Conservation (phyloP, 2,113 vertebrate genomes). For the Lathamus discolor region DNA sequence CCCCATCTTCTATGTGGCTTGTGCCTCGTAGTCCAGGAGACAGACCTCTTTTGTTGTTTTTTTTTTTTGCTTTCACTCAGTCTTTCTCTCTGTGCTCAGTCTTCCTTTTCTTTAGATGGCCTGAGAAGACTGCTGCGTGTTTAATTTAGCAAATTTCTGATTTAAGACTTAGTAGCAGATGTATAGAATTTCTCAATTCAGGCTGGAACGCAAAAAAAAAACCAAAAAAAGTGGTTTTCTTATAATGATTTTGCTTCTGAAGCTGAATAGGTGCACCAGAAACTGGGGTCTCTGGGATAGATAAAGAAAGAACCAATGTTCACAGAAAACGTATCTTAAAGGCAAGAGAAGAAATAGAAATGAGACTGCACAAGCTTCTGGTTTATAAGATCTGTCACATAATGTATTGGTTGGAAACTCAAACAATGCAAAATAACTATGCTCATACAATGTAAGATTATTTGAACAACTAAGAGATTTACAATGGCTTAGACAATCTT, state of each 20-base stretch:
- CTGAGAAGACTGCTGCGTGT: neutral
- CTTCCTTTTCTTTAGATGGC: neutral
- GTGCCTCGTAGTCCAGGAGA: neutral
- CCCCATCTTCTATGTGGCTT: neutral
- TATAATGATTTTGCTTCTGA: neutral
- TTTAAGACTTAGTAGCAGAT: neutral
- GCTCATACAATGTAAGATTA: neutral
- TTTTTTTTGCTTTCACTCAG: neutral
- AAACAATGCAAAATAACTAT: neutral
- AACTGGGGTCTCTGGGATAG: neutral
- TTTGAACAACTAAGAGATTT: conserved; percentile 15
- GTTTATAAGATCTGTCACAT: neutral
- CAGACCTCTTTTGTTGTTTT: neutral
- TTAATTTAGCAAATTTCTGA: neutral
- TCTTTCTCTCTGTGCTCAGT: neutral
- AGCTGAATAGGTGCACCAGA: neutral
- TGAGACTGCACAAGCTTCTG: neutral
- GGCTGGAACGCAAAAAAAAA: neutral
- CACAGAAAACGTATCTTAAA: neutral
- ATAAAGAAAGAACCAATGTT: neutral
- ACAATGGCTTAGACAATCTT: neutral
- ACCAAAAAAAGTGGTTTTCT: neutral
- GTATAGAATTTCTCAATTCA: neutral
- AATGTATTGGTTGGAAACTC: neutral
- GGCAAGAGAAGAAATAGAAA: neutral